Evolutionary conservation across 2,113 vertebrate genomes (phyloP).

Genomic region (Scophthalmus maximus): DNA sequence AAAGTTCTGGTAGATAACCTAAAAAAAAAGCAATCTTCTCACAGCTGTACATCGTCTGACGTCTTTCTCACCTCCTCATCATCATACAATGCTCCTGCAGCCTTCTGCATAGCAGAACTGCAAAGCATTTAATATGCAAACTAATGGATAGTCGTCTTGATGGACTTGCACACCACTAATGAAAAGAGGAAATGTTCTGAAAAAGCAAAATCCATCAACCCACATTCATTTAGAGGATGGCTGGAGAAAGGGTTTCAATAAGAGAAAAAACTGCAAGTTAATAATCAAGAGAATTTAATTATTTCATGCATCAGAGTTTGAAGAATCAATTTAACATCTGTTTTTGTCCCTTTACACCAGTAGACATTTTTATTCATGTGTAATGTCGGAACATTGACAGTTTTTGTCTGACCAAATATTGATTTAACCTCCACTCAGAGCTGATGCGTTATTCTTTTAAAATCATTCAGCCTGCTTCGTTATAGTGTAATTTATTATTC

Average conservation of each 20-base stretch:
- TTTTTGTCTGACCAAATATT: conserved; percentile 12
- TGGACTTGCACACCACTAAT: conserved; percentile 46
- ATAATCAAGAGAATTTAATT: conserved; percentile 28
- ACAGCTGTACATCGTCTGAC: conserved; percentile 19
- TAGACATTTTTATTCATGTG: conserved; percentile 2
- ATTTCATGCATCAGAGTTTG: conserved; percentile 18
- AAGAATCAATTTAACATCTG: conserved; percentile 36
- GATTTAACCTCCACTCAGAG: conserved; percentile 19
- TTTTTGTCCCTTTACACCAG: background rate
- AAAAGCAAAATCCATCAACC: conserved; percentile 45
- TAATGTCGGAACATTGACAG: conserved; percentile 11
- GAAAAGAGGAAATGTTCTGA: conserved; percentile 53
- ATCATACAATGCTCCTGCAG: background rate
- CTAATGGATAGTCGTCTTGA: conserved; percentile 32
- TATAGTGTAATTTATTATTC: no score
- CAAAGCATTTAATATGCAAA: conserved; percentile 28
- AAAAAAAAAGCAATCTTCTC: conserved; percentile 2
- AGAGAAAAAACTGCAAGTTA: conserved; percentile 24
- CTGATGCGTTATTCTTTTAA: conserved; percentile 14
- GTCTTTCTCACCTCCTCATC: conserved; percentile 8
- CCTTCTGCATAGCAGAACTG: conserved; percentile 23
- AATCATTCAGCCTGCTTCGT: conserved; percentile 3
- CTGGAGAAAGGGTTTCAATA: conserved; percentile 4
- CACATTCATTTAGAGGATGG: conserved; percentile 17
- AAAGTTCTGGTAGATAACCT: conserved; percentile 6